Conservation (phyloP, 2,888 invertebrate species). For the Clostera curtula region DNA sequence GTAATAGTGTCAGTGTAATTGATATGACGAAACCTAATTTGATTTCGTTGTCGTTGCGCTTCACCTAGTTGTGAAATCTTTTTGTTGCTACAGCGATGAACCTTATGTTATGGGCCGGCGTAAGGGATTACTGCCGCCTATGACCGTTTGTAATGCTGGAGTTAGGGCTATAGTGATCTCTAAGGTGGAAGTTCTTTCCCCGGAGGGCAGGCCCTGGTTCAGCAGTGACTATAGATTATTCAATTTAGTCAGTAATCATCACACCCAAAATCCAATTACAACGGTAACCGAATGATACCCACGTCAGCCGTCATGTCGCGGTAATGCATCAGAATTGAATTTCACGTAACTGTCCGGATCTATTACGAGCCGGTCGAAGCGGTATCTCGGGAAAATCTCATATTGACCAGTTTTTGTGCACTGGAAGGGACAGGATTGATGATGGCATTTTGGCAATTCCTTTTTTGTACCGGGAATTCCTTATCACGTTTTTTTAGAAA, state of each 20-base stretch:
- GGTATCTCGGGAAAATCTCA: conserved; percentile 45
- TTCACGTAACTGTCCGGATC: conserved; percentile 33
- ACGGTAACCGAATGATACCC: conserved; percentile 9
- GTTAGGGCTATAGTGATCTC: too few species aligned
- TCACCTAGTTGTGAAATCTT: too few species aligned
- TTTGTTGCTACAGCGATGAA: too few species aligned
- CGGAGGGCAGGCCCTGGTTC: too few species aligned
- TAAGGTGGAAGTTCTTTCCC: too few species aligned
- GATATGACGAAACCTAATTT: not conserved
- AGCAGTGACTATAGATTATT: not conserved
- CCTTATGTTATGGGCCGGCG: too few species aligned
- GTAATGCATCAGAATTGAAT: conserved; percentile 45
- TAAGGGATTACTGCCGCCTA: too few species aligned
- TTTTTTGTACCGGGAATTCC: not conserved
- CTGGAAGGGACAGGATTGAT: conserved; percentile 1
- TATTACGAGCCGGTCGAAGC: conserved; percentile 39
- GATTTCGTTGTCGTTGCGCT: too few species aligned
- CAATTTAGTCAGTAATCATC: not conserved
- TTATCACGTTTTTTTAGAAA: not conserved
- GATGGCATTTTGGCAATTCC: not conserved
- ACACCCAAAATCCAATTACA: not conserved
- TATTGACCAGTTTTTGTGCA: conserved; percentile 29
- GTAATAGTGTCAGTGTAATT: not conserved
- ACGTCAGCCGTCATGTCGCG: conserved; percentile 26
- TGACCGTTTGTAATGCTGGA: too few species aligned